Evolutionary conservation across 2,113 vertebrate genomes (phyloP).

Genomic region (Apus apus): DNA sequence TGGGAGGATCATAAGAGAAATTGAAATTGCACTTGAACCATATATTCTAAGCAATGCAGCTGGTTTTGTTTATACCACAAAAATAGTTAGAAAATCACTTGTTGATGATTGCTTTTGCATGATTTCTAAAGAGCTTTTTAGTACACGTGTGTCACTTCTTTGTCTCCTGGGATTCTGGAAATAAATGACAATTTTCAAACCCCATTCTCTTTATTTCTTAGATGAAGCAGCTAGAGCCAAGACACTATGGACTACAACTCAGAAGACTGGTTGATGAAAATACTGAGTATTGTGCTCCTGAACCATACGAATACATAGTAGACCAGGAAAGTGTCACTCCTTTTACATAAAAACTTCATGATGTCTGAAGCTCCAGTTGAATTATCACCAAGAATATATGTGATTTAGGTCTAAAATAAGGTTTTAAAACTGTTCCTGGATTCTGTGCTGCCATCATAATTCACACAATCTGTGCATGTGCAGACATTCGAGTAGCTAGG

Average conservation of each 20-base stretch:
- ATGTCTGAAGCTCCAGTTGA: background rate
- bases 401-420: background rate
- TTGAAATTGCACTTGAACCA: background rate
- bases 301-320: constrained; percentile 74
- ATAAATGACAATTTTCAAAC: background rate
- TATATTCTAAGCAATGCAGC: background rate
- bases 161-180: background rate
- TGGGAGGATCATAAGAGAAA: background rate
- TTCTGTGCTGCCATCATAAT: background rate
- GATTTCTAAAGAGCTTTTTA: background rate
- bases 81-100: background rate
- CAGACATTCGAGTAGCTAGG: background rate
- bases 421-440: background rate
- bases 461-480: background rate
- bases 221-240: constrained; percentile 87
- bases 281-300: constrained; percentile 71
- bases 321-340: constrained; percentile 79
- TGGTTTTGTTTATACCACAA: background rate
- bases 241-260: constrained; percentile 80
- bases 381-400: background rate
- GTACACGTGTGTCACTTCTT: background rate
- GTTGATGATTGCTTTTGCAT: background rate
- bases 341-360: background rate
- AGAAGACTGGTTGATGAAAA: constrained; percentile 73
- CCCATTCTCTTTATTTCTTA: constrained; percentile 46